These are phyloP conservation scores for Gopherus evgoodei DNA, from an alignment of 2,113 vertebrate genomes.

Conservation along the genomic window DNA sequence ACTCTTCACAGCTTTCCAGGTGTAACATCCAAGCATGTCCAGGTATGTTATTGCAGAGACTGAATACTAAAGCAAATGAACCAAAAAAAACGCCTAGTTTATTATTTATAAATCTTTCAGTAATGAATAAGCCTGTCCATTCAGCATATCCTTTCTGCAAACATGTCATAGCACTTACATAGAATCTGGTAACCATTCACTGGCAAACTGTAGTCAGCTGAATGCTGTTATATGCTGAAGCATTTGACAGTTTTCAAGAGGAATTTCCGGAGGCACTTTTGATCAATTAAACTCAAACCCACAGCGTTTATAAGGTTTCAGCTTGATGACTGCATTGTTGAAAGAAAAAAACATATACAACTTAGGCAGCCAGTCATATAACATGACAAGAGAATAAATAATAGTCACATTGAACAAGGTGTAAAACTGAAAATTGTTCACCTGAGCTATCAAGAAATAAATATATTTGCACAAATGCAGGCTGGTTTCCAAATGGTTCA, in stretches of 20 bases:
- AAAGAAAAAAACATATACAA: neutral
- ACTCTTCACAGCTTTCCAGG: slow-evolving; percentile 89
- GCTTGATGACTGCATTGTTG: neutral
- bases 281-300: neutral
- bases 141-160: neutral
- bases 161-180: neutral
- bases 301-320: neutral
- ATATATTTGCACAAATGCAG: neutral
- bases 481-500: neutral
- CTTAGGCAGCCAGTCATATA: neutral
- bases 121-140: neutral
- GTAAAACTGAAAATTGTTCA: neutral
- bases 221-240: neutral
- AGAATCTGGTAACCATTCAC: neutral
- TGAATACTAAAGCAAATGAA: fast-evolving
- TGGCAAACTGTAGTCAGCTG: neutral
- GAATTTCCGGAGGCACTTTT: neutral
- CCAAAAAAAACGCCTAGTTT: neutral
- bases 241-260: neutral
- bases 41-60: slow-evolving; percentile 77
- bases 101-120: neutral
- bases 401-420: neutral
- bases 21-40: slow-evolving; percentile 91
- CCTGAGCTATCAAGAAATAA: neutral
- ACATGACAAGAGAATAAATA: neutral